These are phyloP conservation scores for Bombylius major DNA, from an alignment of 2,888 invertebrate genomes.

Conservation along the genomic window DNA sequence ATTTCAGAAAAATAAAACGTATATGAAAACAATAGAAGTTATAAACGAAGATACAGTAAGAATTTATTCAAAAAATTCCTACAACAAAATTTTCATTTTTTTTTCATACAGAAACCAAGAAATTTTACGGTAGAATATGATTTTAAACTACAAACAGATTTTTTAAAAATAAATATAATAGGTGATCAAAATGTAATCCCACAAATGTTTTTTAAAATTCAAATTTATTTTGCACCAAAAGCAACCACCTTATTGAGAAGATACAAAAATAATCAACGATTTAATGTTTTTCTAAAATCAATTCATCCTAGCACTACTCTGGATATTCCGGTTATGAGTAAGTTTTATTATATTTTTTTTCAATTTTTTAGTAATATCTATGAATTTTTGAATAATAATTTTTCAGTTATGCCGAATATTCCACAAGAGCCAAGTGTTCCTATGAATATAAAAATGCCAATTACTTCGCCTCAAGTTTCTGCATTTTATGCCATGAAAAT, in stretches of 20 bases:
- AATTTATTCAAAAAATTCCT: background rate
- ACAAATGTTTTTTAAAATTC: background rate
- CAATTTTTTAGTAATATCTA: background rate
- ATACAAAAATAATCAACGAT: background rate
- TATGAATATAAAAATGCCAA: background rate
- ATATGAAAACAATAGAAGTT: background rate
- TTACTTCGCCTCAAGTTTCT: background rate
- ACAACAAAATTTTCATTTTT: background rate
- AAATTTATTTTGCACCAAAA: background rate
- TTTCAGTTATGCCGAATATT: background rate
- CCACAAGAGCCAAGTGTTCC: background rate
- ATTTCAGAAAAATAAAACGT: background rate
- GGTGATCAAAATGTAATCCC: background rate
- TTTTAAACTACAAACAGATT: background rate
- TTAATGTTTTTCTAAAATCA: background rate
- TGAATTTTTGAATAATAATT: background rate
- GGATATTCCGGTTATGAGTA: conserved; percentile 5
- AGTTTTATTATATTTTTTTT: background rate
- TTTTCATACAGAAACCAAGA: background rate
- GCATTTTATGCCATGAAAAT: conserved; percentile 4
- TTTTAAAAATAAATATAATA: background rate
- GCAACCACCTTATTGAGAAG: background rate
- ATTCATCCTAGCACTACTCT: conserved; percentile 6
- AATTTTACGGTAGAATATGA: background rate
- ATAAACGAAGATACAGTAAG: conserved; percentile 7